phyloP scores from a whole-genome alignment of 37 sponge, comb jelly and placozoan genomes.

The Ephydatia muelleri region DNA sequence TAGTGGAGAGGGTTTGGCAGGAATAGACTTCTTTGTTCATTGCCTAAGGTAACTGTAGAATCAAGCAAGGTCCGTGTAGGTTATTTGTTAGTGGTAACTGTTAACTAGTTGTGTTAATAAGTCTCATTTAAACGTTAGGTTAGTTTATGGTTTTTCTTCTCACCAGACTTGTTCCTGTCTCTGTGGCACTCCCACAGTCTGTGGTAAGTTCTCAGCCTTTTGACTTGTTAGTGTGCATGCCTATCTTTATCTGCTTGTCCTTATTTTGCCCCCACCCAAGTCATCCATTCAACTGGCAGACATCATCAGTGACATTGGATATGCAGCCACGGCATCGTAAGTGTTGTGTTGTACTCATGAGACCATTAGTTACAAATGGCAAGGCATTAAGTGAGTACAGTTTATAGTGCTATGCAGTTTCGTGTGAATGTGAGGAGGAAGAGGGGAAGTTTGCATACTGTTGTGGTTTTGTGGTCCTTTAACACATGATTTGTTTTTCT shows the following conservation, averaged over 20 bases:
- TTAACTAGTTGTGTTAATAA: too few relatives aligned
- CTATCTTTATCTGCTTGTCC: neutral
- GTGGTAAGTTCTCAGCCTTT: slow-evolving; percentile 37
- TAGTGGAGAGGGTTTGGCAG: too few relatives aligned
- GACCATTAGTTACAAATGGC: too few relatives aligned
- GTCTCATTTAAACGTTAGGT: too few relatives aligned
- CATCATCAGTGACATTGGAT: slow-evolving; percentile 83
- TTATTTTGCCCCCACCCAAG: slow-evolving; percentile 9
- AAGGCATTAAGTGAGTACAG: neutral
- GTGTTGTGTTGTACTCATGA: too few relatives aligned
- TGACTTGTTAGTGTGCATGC: neutral
- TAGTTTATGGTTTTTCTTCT: neutral
- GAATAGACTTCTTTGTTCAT: too few relatives aligned
- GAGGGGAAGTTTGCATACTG: neutral
- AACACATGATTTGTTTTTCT: neutral
- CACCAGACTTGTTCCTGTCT: slow-evolving; percentile 51
- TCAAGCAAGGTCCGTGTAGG: too few relatives aligned
- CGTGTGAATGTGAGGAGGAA: neutral
- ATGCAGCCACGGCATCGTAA: slow-evolving; percentile 76
- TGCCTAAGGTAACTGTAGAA: too few relatives aligned
- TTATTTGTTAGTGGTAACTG: too few relatives aligned
- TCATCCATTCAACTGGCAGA: slow-evolving; percentile 64
- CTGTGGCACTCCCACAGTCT: slow-evolving; percentile 55
- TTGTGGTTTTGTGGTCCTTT: neutral
- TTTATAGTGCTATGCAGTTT: too few relatives aligned